Evolutionary conservation across 2,113 vertebrate genomes (phyloP).

Genomic region (Dryoscopus gambensis): DNA sequence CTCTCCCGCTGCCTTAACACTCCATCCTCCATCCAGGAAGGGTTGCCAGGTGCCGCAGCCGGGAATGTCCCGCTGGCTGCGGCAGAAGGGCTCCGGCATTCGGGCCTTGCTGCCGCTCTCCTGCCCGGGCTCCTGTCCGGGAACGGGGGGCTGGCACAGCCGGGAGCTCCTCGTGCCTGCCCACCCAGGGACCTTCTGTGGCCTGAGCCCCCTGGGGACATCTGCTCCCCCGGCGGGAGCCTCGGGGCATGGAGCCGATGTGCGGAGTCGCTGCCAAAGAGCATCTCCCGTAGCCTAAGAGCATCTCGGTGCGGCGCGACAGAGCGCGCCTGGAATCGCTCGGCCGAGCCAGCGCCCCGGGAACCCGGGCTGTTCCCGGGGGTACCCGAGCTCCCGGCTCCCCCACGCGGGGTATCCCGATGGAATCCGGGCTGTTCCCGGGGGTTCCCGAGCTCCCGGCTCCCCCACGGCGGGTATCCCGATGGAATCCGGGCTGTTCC

Average conservation of each 20-base stretch:
- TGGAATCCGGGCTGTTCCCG: too few species aligned
- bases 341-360: too few species aligned
- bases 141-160: not conserved
- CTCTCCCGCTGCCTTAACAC: not conserved
- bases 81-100: rapidly evolving
- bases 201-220: not conserved
- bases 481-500: too few species aligned
- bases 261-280: not conserved
- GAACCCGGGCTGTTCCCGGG: not conserved
- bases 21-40: not conserved
- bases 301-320: rapidly evolving
- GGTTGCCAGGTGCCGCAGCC: not conserved
- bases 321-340: rapidly evolving
- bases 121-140: too few species aligned
- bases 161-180: not conserved
- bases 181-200: rapidly evolving
- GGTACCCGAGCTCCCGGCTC: rapidly evolving
- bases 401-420: rapidly evolving
- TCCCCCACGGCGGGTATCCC: too few species aligned
- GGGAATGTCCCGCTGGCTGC: rapidly evolving
- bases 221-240: not conserved
- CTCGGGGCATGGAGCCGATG: not conserved
- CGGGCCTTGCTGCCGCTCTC: not conserved
- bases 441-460: too few species aligned
- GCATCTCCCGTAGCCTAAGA: too few species aligned